Percentiles rank a stretch among this genome's conserved stretches.
Conservation (phyloP, 2,797 vertebrate species). For the Pseudocheirus occidentalis region DNA sequence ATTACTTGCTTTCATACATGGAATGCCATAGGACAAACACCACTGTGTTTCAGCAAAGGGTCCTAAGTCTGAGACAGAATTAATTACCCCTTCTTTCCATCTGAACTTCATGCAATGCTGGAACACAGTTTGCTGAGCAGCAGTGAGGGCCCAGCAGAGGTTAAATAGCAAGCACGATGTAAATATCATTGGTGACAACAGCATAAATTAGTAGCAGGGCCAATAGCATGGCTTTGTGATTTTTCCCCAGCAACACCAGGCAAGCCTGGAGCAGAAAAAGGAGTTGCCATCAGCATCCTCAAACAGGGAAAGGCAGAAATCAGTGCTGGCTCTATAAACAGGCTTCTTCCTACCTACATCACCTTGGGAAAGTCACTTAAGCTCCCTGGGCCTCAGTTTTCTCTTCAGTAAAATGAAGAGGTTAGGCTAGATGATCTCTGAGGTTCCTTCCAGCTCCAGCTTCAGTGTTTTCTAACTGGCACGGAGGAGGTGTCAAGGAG, state of each 20-base stretch:
- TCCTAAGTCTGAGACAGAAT: not conserved
- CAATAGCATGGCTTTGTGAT: not conserved
- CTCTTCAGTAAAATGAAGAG: not conserved
- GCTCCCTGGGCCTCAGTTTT: not conserved
- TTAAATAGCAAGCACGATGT: not conserved
- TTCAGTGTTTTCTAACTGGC: not conserved
- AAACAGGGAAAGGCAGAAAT: not conserved
- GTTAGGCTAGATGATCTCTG: not conserved
- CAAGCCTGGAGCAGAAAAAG: not conserved
- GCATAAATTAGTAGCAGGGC: not conserved
- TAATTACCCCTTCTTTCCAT: constrained; percentile 19
- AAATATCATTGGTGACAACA: not conserved
- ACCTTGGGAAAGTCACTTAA: not conserved
- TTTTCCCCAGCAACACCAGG: not conserved
- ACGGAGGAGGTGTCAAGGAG: not conserved
- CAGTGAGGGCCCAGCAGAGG: not conserved
- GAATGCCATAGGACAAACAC: not conserved
- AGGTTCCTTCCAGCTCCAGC: not conserved
- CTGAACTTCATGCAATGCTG: not conserved
- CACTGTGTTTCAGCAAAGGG: constrained; percentile 5
- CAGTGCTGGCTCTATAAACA: not conserved
- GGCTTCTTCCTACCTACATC: not conserved
- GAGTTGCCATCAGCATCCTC: not conserved
- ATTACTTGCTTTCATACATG: not conserved
- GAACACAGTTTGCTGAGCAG: not conserved